Evolutionary conservation across 2,888 invertebrate genomes (phyloP).

Genomic region (Acleris sparsana): DNA sequence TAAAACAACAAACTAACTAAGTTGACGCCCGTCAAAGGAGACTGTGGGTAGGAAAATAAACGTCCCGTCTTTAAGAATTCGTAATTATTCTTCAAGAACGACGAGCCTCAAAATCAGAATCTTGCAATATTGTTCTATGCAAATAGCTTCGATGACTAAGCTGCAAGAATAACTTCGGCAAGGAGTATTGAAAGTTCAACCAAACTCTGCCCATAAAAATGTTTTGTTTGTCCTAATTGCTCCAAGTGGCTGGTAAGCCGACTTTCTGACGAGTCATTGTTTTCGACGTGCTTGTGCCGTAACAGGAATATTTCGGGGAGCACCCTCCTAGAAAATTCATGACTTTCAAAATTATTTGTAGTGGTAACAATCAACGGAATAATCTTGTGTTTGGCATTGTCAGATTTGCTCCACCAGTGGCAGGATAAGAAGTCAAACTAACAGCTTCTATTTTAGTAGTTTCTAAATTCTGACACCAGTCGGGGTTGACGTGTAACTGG

Average conservation of each 20-base stretch:
- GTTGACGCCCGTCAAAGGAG: background rate
- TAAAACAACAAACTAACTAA: too few relatives aligned
- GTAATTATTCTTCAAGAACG: slow-evolving; percentile 40
- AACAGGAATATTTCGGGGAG: slow-evolving; percentile 73
- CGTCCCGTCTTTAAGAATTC: slow-evolving; percentile 48
- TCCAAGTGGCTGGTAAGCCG: slow-evolving; percentile 77
- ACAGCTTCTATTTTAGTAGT: too few relatives aligned
- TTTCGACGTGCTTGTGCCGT: slow-evolving; percentile 70
- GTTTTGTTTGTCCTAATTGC: slow-evolving; percentile 82
- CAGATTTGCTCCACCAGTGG: background rate
- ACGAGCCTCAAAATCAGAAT: slow-evolving; percentile 41
- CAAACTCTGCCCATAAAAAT: slow-evolving; percentile 70
- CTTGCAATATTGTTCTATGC: slow-evolving; percentile 59
- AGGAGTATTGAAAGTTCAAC: slow-evolving; percentile 40
- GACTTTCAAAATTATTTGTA: slow-evolving; percentile 66
- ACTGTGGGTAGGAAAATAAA: too few relatives aligned
- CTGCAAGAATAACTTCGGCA: slow-evolving; percentile 43
- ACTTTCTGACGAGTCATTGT: slow-evolving; percentile 78
- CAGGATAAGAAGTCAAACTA: too few relatives aligned
- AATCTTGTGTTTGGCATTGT: slow-evolving; percentile 46
- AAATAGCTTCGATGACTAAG: slow-evolving; percentile 60
- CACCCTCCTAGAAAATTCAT: slow-evolving; percentile 66
- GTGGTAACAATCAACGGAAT: slow-evolving; percentile 53
- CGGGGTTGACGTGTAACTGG: too few relatives aligned
- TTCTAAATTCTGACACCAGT: too few relatives aligned